phyloP scores from a whole-genome alignment of 2,888 invertebrate species.

The Sphaerophoria rueppellii region DNA sequence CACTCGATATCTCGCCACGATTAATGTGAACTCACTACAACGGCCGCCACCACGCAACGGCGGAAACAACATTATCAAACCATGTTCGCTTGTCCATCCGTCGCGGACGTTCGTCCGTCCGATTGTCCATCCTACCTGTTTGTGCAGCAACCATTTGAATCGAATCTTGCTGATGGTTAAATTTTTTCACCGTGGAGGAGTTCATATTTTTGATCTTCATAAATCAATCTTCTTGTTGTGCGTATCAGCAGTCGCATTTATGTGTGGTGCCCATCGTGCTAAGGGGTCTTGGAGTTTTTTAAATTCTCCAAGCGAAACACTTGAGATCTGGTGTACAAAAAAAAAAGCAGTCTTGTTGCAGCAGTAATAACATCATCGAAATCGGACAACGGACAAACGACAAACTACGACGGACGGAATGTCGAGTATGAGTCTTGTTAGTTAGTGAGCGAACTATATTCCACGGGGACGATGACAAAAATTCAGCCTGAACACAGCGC shows the following conservation, averaged over 20 bases:
- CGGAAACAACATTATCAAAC: constrained; percentile 73
- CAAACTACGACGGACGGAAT: too few species aligned
- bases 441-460: too few species aligned
- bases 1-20: constrained; percentile 72
- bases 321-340: constrained; percentile 46
- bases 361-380: constrained; percentile 43
- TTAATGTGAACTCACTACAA: constrained; percentile 68
- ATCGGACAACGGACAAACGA: constrained; percentile 21
- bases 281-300: constrained; percentile 67
- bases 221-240: constrained; percentile 60
- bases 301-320: constrained; percentile 63
- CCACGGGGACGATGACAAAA: too few species aligned
- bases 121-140: too few species aligned
- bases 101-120: constrained; percentile 5
- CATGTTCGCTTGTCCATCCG: constrained; percentile 2
- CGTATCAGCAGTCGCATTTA: constrained; percentile 38
- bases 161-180: constrained; percentile 49
- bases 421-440: constrained; percentile 37
- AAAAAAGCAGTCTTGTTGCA: constrained; percentile 47
- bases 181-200: constrained; percentile 58
- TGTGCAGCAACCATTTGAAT: too few species aligned
- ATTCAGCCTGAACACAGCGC: constrained; percentile 22
- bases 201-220: constrained; percentile 71
- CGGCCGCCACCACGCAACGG: too few species aligned
- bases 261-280: constrained; percentile 52